Conservation (phyloP, 2,113 vertebrate species). For the Progne subis region DNA sequence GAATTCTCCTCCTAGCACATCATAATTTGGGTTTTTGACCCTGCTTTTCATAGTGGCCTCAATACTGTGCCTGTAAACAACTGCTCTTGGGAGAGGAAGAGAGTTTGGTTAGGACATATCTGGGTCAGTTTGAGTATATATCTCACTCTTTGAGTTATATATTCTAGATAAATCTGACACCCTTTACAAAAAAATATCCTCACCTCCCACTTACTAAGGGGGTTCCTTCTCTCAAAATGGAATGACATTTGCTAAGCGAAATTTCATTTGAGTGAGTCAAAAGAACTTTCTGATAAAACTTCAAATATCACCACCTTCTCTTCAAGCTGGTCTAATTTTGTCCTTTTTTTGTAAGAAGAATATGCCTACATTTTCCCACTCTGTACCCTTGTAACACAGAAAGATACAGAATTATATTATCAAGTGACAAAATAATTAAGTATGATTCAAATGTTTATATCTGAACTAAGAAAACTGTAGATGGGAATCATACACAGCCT, state of each 20-base stretch:
- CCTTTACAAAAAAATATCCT: neutral
- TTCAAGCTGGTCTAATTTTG: neutral
- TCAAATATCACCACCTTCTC: neutral
- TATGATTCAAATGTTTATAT: neutral
- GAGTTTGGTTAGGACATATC: neutral
- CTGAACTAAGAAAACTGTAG: neutral
- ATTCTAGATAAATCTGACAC: neutral
- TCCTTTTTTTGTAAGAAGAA: neutral
- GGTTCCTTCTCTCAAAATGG: neutral
- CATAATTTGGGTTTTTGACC: neutral
- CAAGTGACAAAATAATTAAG: neutral
- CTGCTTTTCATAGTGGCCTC: neutral
- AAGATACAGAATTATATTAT: neutral
- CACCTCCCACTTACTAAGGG: neutral
- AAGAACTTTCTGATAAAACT: neutral
- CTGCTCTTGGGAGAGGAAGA: neutral
- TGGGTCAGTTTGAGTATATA: neutral
- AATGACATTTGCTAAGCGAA: neutral
- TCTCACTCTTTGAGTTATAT: neutral
- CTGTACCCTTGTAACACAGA: neutral
- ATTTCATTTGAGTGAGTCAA: neutral
- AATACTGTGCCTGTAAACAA: neutral
- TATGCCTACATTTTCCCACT: neutral
- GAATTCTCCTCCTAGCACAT: neutral
- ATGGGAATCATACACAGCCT: neutral